Percentiles rank a stretch among this genome's conserved stretches.
Conservation (phyloP, 30 jellyfish, hydroid and myxozoan genomes). For the Chrysaora quinquecirrha region DNA sequence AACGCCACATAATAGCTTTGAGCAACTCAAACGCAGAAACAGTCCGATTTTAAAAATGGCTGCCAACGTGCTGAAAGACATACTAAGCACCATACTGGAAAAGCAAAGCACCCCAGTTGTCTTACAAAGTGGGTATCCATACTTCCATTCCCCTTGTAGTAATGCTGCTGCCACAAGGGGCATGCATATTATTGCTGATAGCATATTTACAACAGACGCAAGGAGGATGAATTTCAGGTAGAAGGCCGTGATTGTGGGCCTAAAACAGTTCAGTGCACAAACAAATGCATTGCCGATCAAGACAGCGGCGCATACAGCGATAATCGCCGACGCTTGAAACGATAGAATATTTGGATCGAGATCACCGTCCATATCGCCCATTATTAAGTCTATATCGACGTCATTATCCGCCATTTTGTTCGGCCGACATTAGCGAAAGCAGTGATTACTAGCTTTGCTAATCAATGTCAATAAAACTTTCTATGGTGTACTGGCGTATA, state of each 20-base stretch:
- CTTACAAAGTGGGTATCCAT: conserved; percentile 90
- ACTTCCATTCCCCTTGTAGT: conserved; percentile 94
- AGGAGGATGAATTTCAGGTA: conserved; percentile 71
- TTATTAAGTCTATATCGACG: conserved; percentile 87
- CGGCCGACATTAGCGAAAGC: too few relatives aligned
- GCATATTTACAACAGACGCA: conserved; percentile 81
- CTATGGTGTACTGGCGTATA: background rate
- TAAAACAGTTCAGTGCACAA: conserved; percentile 90
- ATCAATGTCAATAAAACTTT: background rate
- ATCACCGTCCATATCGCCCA: conserved; percentile 94
- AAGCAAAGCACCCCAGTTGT: conserved; percentile 90
- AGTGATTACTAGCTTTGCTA: too few relatives aligned
- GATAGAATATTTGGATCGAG: conserved; percentile 90
- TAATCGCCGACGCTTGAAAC: conserved; percentile 97
- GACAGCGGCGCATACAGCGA: conserved; percentile 99
- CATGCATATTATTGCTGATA: conserved; percentile 93
- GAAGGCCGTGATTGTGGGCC: conserved; percentile 37
- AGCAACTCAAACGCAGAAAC: conserved; percentile 37
- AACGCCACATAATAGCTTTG: conserved; percentile 43
- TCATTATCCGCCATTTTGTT: conserved; percentile 79
- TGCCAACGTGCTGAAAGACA: conserved; percentile 81
- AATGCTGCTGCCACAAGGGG: conserved; percentile 98
- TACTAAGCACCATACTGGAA: conserved; percentile 78
- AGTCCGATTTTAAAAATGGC: conserved; percentile 67
- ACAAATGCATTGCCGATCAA: conserved; percentile 92